phyloP scores from a whole-genome alignment of 2,113 vertebrate species.

The Microcebus lehilahytsara region DNA sequence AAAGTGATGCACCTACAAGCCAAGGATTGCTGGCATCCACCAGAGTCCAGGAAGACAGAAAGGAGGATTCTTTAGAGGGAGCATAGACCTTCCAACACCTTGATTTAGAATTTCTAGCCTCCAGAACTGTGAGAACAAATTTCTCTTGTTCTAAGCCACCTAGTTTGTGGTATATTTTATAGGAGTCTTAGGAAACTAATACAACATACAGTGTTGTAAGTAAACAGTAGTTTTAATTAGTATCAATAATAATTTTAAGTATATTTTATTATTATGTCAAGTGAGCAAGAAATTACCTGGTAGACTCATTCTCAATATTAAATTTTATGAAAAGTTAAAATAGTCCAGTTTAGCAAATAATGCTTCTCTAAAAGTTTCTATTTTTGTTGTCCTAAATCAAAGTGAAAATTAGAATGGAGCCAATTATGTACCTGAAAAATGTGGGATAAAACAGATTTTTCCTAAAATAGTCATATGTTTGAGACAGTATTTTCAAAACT shows the following conservation, averaged over 20 bases:
- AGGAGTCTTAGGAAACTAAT: background rate
- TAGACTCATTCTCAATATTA: background rate
- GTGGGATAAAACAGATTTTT: background rate
- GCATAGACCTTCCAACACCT: background rate
- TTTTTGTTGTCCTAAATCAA: background rate
- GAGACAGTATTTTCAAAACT: background rate
- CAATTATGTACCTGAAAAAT: background rate
- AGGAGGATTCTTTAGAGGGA: background rate
- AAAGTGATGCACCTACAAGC: background rate
- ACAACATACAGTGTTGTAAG: background rate
- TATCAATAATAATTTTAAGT: background rate
- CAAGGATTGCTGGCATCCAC: background rate
- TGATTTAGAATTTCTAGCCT: background rate
- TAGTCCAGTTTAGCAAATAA: background rate
- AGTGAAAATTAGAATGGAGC: background rate
- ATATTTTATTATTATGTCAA: background rate
- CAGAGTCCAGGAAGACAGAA: background rate
- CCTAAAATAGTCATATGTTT: background rate
- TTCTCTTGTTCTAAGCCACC: background rate
- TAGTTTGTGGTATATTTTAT: background rate
- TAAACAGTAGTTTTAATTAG: background rate
- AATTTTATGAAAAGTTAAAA: background rate
- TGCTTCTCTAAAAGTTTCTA: background rate
- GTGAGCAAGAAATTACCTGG: background rate
- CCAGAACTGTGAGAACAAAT: background rate